Evolutionary conservation across 2,888 invertebrate species (phyloP), one percentile per base, ranked within the genome.

Genomic region (Ceraclea dissimilis): DNA sequence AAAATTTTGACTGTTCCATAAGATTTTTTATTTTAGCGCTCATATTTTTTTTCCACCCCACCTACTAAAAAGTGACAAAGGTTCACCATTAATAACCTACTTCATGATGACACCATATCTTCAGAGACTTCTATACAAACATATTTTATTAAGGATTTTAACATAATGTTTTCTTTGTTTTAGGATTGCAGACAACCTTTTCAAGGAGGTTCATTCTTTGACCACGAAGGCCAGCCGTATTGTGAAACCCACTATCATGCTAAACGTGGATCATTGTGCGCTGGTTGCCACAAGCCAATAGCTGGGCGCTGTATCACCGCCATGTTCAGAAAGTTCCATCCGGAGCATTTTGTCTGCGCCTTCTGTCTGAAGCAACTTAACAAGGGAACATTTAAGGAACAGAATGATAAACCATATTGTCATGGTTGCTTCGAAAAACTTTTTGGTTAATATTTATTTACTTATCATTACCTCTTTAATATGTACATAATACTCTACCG

Each of bases 181-280:
- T 80, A 98, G 98, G 97, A 98, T 70, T 99, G 99, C 73, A 86
- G 93, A 64, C 90, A 90, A 70, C 93, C 95, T 8, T 98, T 99
- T 81, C 91, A 93, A 69, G 94, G 93, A 20, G 96, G 97, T 1
- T 94, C 95, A 49, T 99, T 98, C 82, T 99, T 96, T 75, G 98
- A 99, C 74, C 95, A 97, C 73, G 96, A 98, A 70, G 96, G 97
- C 16, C 84, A 91, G 65, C 98, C 99, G 0, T 97, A 97, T 74
- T 99, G 99, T 73, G 98, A 99, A 78, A 95, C 94, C 1, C 99
- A 99, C 74, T 99, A 98, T 75, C 98, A 99, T 75, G 90, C 93
- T 63, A 93, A 94, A 70, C 82, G 95, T 26, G 98, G 98, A 53
- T 97, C 97, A 0, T 82, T 99, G 5, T 99, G 99, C 74, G 95